Percentiles rank a stretch among this genome's conserved stretches.
Evolutionary conservation across 1,140 invertebrate genomes (phyloP).

Genomic region (Anoplophora glabripennis): DNA sequence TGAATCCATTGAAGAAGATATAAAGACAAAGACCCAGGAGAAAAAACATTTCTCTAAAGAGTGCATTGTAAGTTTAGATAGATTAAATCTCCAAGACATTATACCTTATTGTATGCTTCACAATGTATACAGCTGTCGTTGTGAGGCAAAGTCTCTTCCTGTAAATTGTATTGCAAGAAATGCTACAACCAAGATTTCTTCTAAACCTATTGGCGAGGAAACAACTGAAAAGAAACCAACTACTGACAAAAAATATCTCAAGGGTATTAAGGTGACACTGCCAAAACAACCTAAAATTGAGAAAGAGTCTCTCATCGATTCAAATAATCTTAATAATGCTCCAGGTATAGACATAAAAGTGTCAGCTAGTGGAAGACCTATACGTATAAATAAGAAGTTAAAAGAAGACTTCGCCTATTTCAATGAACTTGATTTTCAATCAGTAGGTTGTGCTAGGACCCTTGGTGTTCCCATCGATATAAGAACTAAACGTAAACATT

Average conservation of each 20-base stretch:
- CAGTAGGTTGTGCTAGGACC: conserved; percentile 15
- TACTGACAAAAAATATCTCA: no score
- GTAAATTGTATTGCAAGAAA: not conserved
- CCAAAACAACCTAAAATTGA: no score
- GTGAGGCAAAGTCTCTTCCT: conserved; percentile 22
- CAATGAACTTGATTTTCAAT: not conserved
- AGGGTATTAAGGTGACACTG: no score
- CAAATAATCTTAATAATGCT: no score
- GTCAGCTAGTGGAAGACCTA: no score
- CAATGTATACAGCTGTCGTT: conserved; percentile 43
- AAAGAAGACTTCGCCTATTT: conserved; percentile 1
- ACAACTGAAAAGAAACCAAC: no score
- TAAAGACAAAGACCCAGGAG: conserved; percentile 1
- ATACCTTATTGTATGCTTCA: conserved; percentile 46
- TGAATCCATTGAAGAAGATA: conserved; percentile 1
- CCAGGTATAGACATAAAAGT: no score
- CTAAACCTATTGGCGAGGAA: no score
- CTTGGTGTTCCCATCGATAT: not conserved
- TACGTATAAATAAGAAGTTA: not conserved
- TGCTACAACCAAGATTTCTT: not conserved
- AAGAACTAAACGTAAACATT: no score
- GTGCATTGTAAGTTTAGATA: conserved; percentile 30
- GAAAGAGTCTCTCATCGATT: no score
- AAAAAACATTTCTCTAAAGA: conserved; percentile 13
- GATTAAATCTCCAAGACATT: conserved; percentile 35